Base-by-base conservation (phyloP, 2,888 invertebrate genomes). In the Epinotia brunnichana region DNA sequence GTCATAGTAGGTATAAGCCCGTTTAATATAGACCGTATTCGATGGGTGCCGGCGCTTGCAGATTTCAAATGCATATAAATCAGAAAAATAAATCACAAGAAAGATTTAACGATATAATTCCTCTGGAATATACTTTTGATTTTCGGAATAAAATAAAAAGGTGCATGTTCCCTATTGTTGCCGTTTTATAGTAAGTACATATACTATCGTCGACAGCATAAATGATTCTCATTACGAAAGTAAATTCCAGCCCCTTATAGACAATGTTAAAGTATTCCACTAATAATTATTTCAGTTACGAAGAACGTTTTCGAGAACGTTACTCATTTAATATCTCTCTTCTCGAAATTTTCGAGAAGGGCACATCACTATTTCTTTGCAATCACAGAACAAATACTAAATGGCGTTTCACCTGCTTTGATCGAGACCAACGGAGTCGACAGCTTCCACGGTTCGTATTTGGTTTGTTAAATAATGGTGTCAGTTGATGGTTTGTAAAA, bases 301-400 rank as follows among this genome's bases (percentile, higher is more conserved):
- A 48, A 62, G 62, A 48, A 62, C 62, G 29, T 62, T 48, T 48
- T 56, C 39, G 69, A 77, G 76, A 77, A 77, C 39, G 39, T 75
- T 76, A 76, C 74, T 77, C 70, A 70, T 63, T 41, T 62, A 63
- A 29, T 21, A 63, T 67, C 62, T 39, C 29, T 54, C 24, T 54
- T 54, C 48, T 69, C 64, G 68, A 74, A 53, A 76, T 76, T 75
- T 64, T 73, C 74, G 62, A 62, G 9, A 61, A 61, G 48, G 17
- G 62, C 62, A 62, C 62, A 62, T 62, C 48, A 62, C 62, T 62
- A 62, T 62, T 77, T 77, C 66, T 77, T 61, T 77, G 76, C 76
- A 77, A 77, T 76, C 75, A 72, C 79, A 80, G 79, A 77, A 69
- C 66, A 74, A 70, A 72, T 79, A 69, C 70, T 78, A 71, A 76